Evolutionary conservation across 2,113 vertebrate species (phyloP), one percentile per base, ranked within the genome.

Genomic region (Oreochromis niloticus): DNA sequence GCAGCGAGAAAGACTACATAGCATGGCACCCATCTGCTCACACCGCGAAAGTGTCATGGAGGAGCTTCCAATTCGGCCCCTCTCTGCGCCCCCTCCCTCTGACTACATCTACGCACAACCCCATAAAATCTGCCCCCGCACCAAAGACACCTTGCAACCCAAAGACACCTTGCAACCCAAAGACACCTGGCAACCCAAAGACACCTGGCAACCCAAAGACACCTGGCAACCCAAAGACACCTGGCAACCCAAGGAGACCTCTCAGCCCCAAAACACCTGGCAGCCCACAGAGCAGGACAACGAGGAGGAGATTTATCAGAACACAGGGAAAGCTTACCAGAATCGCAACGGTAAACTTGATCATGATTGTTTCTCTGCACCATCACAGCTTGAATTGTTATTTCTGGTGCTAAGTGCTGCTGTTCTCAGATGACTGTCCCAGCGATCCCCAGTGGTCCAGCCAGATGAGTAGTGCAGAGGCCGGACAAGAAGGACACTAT

Each of bases 401-500:
- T 30, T 17, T 32, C 63, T 39, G 55, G 11, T n/a, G 22, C 32
- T 83, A 12, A 86, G 41, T 48, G 80, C 5, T 32, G 81, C 11
- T 80, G 17, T 86, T 88, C 86, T 36, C 87, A 92, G 94, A 36
- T 73, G 46, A 68, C 8, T 12, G 24, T 27, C 48, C 84, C 12
- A 30, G 12, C 4, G 8, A 56, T 61, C 11, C 27, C 14, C 39
- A 79, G 10, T 13, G 13, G 22, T 41, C 56, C 54, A 59, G 56
- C 22, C 30, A 6, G 6, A 12, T 32, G 13, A 84, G 32, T 4
- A 14, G 6, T 27, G 46, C 27, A 10, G 85, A 90, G 22, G 32
- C 24, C 63, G 6, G 3, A 41, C 71, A 83, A n/a, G 95, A 95
- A 30, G 85, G n/a, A 39, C 46, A 90, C 85, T 96, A 96, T 24